Evolutionary conservation across 2,888 invertebrate species (phyloP).

Genomic region (Apantesis nais): DNA sequence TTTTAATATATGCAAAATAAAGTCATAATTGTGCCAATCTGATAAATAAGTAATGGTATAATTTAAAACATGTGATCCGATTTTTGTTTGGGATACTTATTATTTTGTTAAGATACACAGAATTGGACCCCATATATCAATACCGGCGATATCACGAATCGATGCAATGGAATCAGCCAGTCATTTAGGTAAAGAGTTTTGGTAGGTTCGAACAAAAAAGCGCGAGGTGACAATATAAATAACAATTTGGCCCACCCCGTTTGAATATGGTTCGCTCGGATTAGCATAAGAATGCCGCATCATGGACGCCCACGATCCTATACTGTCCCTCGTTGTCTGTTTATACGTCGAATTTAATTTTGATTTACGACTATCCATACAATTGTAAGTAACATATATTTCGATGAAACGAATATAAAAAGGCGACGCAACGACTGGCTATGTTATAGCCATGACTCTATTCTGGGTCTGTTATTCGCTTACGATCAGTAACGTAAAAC

Average conservation of each 20-base stretch:
- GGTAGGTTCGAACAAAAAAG: constrained; percentile 73
- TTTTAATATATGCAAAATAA: not conserved
- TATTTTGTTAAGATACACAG: constrained; percentile 1
- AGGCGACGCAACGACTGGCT: constrained; percentile 31
- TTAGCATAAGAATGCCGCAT: constrained; percentile 85
- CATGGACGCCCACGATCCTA: constrained; percentile 77
- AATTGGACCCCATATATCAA: constrained; percentile 2
- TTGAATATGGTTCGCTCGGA: constrained; percentile 78
- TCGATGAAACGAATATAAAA: constrained; percentile 51
- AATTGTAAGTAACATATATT: constrained; percentile 78
- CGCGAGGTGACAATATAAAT: constrained; percentile 84
- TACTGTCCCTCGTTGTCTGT: constrained; percentile 80
- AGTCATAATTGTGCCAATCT: too few species aligned
- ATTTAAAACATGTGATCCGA: not conserved
- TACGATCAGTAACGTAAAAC: constrained; percentile 1
- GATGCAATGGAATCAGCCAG: constrained; percentile 65
- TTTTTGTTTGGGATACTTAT: too few species aligned
- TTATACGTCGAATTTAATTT: constrained; percentile 84
- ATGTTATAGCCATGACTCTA: constrained; percentile 17
- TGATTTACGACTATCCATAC: constrained; percentile 81
- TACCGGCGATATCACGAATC: constrained; percentile 28
- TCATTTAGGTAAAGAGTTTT: constrained; percentile 68
- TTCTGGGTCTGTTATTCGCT: constrained; percentile 13
- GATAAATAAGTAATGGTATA: not conserved
- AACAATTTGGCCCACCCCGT: constrained; percentile 86